Percentiles rank a stretch among this genome's conserved stretches.
phyloP scores from a whole-genome alignment of 1,140 invertebrate species.

The Acromyrmex heyeri region DNA sequence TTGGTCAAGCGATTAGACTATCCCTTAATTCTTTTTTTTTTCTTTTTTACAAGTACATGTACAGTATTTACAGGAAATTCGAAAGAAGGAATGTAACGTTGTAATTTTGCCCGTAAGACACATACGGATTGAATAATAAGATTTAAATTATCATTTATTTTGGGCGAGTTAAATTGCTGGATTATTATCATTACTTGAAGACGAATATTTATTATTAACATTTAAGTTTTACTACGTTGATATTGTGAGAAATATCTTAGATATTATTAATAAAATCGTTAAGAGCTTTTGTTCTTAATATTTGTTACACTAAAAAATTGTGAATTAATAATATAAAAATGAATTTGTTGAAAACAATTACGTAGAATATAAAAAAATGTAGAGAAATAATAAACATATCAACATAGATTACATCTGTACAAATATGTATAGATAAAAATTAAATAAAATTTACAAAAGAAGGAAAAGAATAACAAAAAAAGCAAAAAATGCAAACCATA shows the following conservation, averaged over 20 bases:
- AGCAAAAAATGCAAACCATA: slow-evolving; percentile 26
- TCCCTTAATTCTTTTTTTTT: slow-evolving; percentile 34
- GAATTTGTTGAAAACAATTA: slow-evolving; percentile 23
- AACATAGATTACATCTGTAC: not conserved
- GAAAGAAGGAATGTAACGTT: slow-evolving; percentile 25
- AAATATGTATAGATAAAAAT: not conserved
- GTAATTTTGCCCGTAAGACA: slow-evolving; percentile 13
- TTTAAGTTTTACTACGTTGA: slow-evolving; percentile 28
- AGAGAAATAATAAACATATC: not conserved
- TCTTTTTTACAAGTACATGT: slow-evolving; percentile 72
- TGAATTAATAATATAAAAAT: not conserved
- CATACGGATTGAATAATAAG: slow-evolving; percentile 37
- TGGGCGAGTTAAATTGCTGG: not conserved
- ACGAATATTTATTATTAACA: slow-evolving; percentile 41
- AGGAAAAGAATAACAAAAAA: slow-evolving; percentile 31
- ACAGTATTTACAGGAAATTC: slow-evolving; percentile 76
- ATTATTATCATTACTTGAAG: slow-evolving; percentile 31
- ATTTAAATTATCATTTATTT: slow-evolving; percentile 42
- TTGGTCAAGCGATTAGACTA: slow-evolving; percentile 75
- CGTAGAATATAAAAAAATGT: not conserved
- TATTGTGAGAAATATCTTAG: slow-evolving; percentile 29
- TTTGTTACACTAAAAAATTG: not conserved
- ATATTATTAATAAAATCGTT: slow-evolving; percentile 10
- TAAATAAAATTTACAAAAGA: slow-evolving; percentile 8
- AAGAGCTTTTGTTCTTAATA: not conserved